phyloP scores from a whole-genome alignment of 2,113 vertebrate genomes.

The Himantopus leucocephalus region DNA sequence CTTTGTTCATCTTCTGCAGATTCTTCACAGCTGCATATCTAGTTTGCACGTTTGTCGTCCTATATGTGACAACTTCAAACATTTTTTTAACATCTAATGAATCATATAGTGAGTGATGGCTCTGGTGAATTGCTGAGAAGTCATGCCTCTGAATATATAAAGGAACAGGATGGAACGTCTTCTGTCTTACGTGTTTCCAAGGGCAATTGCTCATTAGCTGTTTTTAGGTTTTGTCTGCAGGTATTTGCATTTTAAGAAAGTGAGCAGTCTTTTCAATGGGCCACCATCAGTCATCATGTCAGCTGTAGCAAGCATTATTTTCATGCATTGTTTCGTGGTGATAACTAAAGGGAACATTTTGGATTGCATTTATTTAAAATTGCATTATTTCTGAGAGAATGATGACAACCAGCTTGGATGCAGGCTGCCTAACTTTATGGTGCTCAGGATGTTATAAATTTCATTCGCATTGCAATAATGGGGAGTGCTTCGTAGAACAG shows the following conservation, averaged over 20 bases:
- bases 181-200: not conserved
- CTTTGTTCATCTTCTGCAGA: not conserved
- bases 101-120: conserved; percentile 27
- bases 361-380: not conserved
- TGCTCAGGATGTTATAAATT: not conserved
- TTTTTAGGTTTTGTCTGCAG: not conserved
- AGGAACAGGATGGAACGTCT: not conserved
- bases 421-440: not conserved
- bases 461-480: not conserved
- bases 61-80: conserved; percentile 5
- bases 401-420: not conserved
- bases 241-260: conserved; percentile 40
- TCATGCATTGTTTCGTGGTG: not conserved
- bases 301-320: not conserved
- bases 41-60: conserved; percentile 5
- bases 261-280: not conserved
- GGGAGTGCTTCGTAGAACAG: not conserved
- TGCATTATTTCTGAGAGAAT: not conserved
- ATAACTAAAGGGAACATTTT: not conserved
- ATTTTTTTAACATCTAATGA: conserved; percentile 14
- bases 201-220: conserved; percentile 22
- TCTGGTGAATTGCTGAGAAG: conserved; percentile 24
- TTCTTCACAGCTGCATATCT: not conserved
- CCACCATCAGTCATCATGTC: conserved; percentile 29
- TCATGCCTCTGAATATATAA: conserved; percentile 20